Base-by-base conservation (phyloP, 2,797 vertebrate genomes). In the Crocodylus rhombifer region DNA sequence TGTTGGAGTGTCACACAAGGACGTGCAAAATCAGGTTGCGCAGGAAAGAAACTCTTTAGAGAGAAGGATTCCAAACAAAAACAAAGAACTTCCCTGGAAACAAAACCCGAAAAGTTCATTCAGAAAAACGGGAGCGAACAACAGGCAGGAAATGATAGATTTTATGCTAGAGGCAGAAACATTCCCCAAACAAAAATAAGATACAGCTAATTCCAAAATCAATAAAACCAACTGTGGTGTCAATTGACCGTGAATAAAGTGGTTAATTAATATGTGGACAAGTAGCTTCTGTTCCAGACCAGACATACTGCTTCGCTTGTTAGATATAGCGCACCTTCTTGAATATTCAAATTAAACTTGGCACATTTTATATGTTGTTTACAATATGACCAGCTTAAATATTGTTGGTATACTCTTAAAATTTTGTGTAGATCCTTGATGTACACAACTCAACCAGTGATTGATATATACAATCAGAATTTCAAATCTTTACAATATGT, bases 171-270 rank as follows among this genome's bases (percentile, higher is more conserved):
- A 75, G 23, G 14, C 62, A 82, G 1, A 51, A 42, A 93, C 94
- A 97, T 94, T 90, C 80, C 94, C 88, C 73, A 79, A 93, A 96
- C 85, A 75, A 96, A 97, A 97, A 92, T 82, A 86, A 97, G 93
- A 86, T 87, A 3, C 33, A 33, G 88, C 90, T 97, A 97, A 97
- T 97, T 97, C 87, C 65, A 67, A 84, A 86, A 94, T 92, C 91
- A 23, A 77, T 92, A 87, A 88, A 91, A 86, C 57, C 12, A 77
- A 14, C 77, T 55, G 85, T 2, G 80, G 55, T 75, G 94, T 80
- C 86, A 64, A 92, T 93, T 96, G 93, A 95, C 81, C 71, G 73
- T 8, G 13, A 95, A 58, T 25, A 28, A 87, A 86, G 94, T 64
- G 91, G 95, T 95, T 95, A 95, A 96, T 95, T 94, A 95, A 94